Evolutionary conservation across 1,140 invertebrate species (phyloP), one percentile per base, ranked within the genome.

Genomic region (Zeugodacus cucurbitae): DNA sequence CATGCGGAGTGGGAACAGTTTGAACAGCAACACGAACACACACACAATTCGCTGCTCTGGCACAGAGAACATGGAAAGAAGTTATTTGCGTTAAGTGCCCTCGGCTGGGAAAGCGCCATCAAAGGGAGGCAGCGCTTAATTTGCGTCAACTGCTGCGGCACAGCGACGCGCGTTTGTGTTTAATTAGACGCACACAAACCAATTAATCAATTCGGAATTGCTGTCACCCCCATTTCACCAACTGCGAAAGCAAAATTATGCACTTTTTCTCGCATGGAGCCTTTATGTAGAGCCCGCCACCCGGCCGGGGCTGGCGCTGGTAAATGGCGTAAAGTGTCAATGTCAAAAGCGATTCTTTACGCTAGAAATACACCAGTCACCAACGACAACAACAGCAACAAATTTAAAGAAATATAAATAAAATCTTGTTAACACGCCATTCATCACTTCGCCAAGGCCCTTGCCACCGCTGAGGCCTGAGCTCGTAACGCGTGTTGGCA

Each of bases 401-500:
- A 67, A 10, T 29, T 7, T 41, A 64, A 64, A 67, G 62, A 59
- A 34, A 87, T 29, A 87, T 70, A 87, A 88, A 59, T 58, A 59
- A 88, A 88, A 88, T 88, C 88, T 88, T 88, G 88, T 88, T 88
- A 88, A 88, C 88, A 88, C 88, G 64, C 88, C 88, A 88, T 88
- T 88, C 86, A 88, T 88, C 88, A 88, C 88, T 88, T 88, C n/a
- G 7, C 2, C 8, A 1, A 22, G 10, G 26, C 44, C 32, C 48
- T 34, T 14, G 48, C 11, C 88, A 86, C 62, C 82, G 44, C 54
- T 58, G 29, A 41, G 58, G 22, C 58, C 10, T 29, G 82, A 67
- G 62, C 48, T n/a, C 59, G 22, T 78, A 88, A 88, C 88, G 88
- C 88, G 88, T 88, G 88, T 87, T 59, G 88, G 85, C 64, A 88